Evolutionary conservation across 2,113 vertebrate genomes (phyloP), one percentile per base, ranked within the genome.

Genomic region (Struthidea cinerea): DNA sequence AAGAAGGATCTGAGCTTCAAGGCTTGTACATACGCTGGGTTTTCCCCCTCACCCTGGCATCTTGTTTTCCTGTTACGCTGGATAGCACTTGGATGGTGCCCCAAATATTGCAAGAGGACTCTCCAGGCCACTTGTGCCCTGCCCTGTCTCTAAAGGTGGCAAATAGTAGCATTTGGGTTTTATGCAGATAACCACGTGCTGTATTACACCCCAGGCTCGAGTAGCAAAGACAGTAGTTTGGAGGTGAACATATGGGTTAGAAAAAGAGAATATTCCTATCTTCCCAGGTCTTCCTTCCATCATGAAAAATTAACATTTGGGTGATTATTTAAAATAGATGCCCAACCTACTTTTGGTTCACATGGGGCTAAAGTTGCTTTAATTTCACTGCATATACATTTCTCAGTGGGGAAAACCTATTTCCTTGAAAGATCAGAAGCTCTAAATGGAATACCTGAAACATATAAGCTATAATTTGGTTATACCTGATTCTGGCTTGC

Each of bases 241-340:
- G 63, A 95, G 55, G 26, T 73, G 78, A 90, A 90, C 37, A 27
- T 33, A 53, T 57, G 35, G 44, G 16, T 90, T 89, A 84, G 69
- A 78, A 91, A 65, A 82, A 42, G 21, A 44, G 27, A 91, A 30
- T 35, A 16, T 91, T 91, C 52, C 39, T 87, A 44, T 91, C 64
- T 76, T 94, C 42, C 63, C 55, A 71, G 19, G 56, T 75, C 73
- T 90, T 93, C 19, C 46, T 82, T 76, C 57, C 57, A 47, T 67
- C 32, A 76, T 82, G 87, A 95, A 94, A 94, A 93, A 89, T 87
- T 84, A 94, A 91, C 75, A 82, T 83, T 92, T 96, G 75, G 46
- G 80, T 92, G 92, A 96, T 93, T 92, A 95, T 96, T 97, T 96
- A 93, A 97, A 97, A 94, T 92, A 93, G 93, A 73, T 94, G 91